These are phyloP conservation scores for Thecocarcelia acutangulata DNA, from an alignment of 2,888 invertebrate species.

Conservation along the genomic window DNA sequence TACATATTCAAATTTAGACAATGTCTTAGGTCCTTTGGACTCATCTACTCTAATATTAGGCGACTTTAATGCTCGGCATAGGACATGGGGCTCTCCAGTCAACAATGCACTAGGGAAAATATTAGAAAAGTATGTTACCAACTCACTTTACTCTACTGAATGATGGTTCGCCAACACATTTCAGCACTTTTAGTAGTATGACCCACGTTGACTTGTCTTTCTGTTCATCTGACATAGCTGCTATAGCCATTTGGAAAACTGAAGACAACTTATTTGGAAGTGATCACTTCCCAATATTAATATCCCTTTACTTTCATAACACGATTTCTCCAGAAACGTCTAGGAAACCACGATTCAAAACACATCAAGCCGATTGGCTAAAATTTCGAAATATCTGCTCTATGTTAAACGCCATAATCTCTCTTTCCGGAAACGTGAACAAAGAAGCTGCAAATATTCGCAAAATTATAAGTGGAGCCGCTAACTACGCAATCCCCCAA, in stretches of 20 bases:
- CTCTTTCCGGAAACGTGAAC: background rate
- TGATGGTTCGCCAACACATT: background rate
- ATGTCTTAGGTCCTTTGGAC: background rate
- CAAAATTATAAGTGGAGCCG: slow-evolving; percentile 2
- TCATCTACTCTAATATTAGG: background rate
- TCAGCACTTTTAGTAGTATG: background rate
- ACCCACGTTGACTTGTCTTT: background rate
- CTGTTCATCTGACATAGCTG: background rate
- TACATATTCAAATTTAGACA: background rate
- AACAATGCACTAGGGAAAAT: background rate
- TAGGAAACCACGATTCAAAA: background rate
- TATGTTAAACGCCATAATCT: background rate
- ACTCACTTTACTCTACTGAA: background rate
- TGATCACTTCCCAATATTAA: background rate
- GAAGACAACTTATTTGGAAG: background rate
- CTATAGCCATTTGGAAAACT: slow-evolving; percentile 1
- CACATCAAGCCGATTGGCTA: background rate
- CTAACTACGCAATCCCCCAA: slow-evolving; percentile 13
- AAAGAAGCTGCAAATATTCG: slow-evolving; percentile 18
- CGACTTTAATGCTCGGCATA: background rate
- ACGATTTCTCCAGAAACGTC: background rate
- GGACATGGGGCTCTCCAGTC: background rate
- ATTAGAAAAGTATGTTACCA: background rate
- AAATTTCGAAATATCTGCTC: background rate
- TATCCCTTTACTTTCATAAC: background rate